Conservation (phyloP, 1,140 invertebrate species). For the Streblospio benedicti region DNA sequence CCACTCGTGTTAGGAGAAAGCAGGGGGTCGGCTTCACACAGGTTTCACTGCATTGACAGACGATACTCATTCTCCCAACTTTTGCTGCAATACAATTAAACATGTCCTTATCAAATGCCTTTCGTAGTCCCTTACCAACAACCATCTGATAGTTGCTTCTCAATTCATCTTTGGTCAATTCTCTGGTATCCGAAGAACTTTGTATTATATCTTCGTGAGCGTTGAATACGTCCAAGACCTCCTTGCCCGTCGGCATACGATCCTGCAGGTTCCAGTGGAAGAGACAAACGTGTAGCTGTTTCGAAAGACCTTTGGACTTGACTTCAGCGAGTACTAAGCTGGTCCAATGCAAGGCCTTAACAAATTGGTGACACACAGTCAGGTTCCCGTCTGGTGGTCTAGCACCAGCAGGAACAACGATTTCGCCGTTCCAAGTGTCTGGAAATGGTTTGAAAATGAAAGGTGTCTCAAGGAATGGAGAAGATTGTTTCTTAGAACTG, state of each 20-base stretch:
- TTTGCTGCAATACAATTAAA: not conserved
- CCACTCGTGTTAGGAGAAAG: not conserved
- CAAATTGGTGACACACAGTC: not conserved
- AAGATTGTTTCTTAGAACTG: not conserved
- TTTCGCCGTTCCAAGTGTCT: not conserved
- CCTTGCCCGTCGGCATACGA: not conserved
- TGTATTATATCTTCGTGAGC: not conserved
- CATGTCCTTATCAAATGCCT: not conserved
- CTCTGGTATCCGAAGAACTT: not conserved
- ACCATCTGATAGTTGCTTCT: not conserved
- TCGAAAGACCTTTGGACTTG: not conserved
- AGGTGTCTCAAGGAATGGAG: not conserved
- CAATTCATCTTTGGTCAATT: not conserved
- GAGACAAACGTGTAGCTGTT: not conserved
- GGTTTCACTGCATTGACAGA: not conserved
- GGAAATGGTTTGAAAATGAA: constrained; percentile 1
- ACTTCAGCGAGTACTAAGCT: not conserved
- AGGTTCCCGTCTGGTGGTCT: not conserved
- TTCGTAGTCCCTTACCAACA: not conserved
- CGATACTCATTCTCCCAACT: not conserved
- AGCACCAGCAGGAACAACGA: not conserved
- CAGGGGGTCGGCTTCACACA: not conserved
- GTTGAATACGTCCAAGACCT: not conserved
- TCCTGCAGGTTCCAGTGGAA: not conserved
- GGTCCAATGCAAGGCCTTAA: not conserved